Base-by-base conservation (phyloP, 2,797 vertebrate genomes). In the Tenualosa thibaudeaui region DNA sequence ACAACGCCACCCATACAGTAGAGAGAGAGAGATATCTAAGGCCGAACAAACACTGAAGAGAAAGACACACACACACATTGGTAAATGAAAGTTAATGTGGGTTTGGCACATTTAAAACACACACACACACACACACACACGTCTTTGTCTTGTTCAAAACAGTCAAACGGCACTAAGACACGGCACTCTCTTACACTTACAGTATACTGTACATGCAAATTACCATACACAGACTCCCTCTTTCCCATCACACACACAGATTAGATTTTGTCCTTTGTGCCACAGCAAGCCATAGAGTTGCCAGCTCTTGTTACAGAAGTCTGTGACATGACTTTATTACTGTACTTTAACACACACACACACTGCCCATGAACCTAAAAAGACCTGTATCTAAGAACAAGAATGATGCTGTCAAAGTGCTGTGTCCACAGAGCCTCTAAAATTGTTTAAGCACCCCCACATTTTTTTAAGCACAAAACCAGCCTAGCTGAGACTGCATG, bases 301-400 rank as follows among this genome's bases (percentile, higher is more conserved):
- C 89, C 90, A 88, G 88, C 89, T 91, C 87, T 91, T 85, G 86
- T 92, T 90, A 89, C 88, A 89, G 88, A 91, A 86, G 86, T 91
- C 81, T 53, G 40, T 62, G 62, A 54, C 68, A 12, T 3, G 4
- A 58, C 50, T 49, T 81, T 7, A 65, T 26, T 50, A 50, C 56
- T 17, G 40, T 31, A 2, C 4, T 6, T 6, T 5, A 15, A 40
- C 68, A 40, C 58, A 60, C 58, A 60, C 58, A 58, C 24, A 83
- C 82, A 68, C 60, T 71, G 49, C 12, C 22, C 40, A 68, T 49
- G 89, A 88, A 85, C 88, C 62, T 37, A 68, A 68, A 68, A 7
- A 4, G 7, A 46, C 46, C 7, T 46, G 7, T 4, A 46, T 7
- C 46, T 4, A 46, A 46, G 4, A 3, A 46, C 3, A 46, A 7